Percentiles rank a stretch among this genome's conserved stretches.
Conservation (phyloP, 64 coral and sea anemone genomes). For the Hydrozoanthus tunicans region DNA sequence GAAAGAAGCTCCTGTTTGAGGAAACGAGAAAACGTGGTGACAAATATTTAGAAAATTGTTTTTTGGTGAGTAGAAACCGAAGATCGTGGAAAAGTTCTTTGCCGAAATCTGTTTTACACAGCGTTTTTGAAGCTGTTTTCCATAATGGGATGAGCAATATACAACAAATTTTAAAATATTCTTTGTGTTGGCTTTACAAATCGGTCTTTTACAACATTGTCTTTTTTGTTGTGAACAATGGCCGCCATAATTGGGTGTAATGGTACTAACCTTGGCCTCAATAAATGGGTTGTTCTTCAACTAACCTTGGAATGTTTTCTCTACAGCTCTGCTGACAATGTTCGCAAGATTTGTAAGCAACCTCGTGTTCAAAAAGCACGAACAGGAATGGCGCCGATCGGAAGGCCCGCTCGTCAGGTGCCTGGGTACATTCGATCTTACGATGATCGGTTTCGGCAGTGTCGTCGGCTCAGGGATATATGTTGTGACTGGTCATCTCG, state of each 20-base stretch:
- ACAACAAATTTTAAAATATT: too few relatives aligned
- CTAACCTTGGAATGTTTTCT: not conserved
- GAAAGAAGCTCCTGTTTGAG: too few relatives aligned
- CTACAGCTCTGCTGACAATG: not conserved
- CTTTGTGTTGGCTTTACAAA: too few relatives aligned
- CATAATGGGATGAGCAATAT: too few relatives aligned
- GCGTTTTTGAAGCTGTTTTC: not conserved
- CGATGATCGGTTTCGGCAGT: constrained; percentile 31
- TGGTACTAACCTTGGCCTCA: not conserved
- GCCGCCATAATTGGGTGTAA: too few relatives aligned
- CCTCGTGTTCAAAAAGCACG: not conserved
- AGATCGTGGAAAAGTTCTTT: not conserved
- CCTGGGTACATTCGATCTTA: constrained; percentile 49
- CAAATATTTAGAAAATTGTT: not conserved
- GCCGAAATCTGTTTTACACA: not conserved
- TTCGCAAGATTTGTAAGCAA: not conserved
- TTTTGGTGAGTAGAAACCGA: not conserved
- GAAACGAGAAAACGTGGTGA: too few relatives aligned
- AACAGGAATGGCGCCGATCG: not conserved
- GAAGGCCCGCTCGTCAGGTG: constrained; percentile 40
- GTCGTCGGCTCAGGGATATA: constrained; percentile 52
- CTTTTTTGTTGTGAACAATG: too few relatives aligned
- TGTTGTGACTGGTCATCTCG: constrained; percentile 36
- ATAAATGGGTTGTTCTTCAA: not conserved
- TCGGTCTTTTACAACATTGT: too few relatives aligned